Evolutionary conservation across 2,888 invertebrate species (phyloP), one percentile per base, ranked within the genome.

Genomic region (Metopia argyrocephala): DNA sequence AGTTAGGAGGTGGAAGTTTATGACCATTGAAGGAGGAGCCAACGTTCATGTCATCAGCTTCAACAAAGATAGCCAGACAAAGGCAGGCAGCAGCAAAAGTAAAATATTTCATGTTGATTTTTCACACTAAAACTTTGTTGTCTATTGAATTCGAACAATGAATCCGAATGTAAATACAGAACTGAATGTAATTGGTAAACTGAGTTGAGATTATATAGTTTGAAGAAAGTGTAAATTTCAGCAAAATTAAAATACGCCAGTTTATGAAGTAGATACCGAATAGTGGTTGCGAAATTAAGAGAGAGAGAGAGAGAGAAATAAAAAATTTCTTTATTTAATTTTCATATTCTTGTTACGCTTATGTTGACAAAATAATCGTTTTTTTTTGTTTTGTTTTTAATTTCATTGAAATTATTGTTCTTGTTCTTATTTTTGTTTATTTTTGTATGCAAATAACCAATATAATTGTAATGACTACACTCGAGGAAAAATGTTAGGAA

Each of bases 51-150:
- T 56, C 68, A 28, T 76, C 73, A 5, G 76, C 50, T 27, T 65
- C 21, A 1, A 61, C 38, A 27, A 46, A 59, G 64, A 21, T 69
- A 21, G 65, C 74, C 64, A 78, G 59, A 28, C 61, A 56, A 20
- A 64, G 12, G 3, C 65, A 31, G 3, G 46, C 54, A 50, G 54
- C 59, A 61, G 70, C 7, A 28, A 31, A 12, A 31, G 23, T 57
- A 50, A 56, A 66, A 1, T 27, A 28, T 52, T 78, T 78, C 82
- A 82, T 82, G 1, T 21, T 66, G 59, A 38, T 12, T 38, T 1
- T 12, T 2, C 12, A 38, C 9, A 38, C 12, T 7, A 38, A 38
- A 20, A 54, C 9, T 2, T 46, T 31, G 3, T 15, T 57, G 46
- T 1, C 6, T 23, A 45, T 45, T 65, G 15, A 27, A 65, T 56